Base-by-base conservation (phyloP, 2,888 invertebrate species). In the Taenaris catops region DNA sequence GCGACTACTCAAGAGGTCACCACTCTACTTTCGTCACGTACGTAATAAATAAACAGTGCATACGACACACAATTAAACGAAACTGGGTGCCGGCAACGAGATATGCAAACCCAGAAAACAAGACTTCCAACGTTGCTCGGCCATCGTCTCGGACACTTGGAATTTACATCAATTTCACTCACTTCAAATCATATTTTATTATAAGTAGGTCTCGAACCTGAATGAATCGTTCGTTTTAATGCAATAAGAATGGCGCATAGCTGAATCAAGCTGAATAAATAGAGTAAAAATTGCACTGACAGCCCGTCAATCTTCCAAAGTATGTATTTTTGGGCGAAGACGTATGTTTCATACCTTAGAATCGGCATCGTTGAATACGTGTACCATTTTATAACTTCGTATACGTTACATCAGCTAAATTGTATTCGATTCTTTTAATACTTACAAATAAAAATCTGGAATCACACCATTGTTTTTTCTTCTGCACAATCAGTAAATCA, bases 401-500 rank as follows among this genome's bases (percentile, higher is more conserved):
- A 58, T 66, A 62, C 58, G 59, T 66, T 72, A 67, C 62, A 66
- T 76, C 61, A 61, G 59, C 62, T 63, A 65, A 69, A 78, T 72
- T 74, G 70, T 74, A 75, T 67, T 64, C 61, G 64, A 79, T 78
- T 84, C 86, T 83, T 83, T 79, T 78, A 84, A 84, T 86, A 87
- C 87, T 87, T 84, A 86, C 86, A 86, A 84, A 86, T 84, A 83
- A 86, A 84, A 87, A 78, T 84, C 84, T 83, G 81, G 81, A 86
- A 81, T 86, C 80, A 86, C 87, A 86, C 87, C 86, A 86, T 86
- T 87, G 86, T 87, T 86, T 86, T 84, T 84, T 81, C 81, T 76
- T 75, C 80, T 79, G 76, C 81, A 80, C 76, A 80, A 80, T 80
- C 78, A 78, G 79, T 68, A 63, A 65, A 64, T 58, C 62, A 58